These are phyloP conservation scores for Takifugu ocellatus DNA, from an alignment of 2,797 vertebrate genomes.

Conservation along the genomic window DNA sequence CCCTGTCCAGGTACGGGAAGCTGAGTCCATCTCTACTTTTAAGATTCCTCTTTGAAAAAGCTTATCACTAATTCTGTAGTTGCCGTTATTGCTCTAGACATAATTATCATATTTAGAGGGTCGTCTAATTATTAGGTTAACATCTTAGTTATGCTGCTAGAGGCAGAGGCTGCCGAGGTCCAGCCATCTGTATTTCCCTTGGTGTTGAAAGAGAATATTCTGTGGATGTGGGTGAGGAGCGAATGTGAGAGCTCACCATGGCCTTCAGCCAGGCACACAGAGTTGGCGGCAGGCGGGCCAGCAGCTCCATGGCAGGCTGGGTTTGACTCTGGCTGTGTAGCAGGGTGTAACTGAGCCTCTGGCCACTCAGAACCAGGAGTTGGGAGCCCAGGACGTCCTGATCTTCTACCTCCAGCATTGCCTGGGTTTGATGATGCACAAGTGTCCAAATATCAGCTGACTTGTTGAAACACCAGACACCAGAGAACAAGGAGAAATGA, in stretches of 20 bases:
- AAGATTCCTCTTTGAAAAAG: too few species aligned
- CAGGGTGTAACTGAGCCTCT: constrained; percentile 86
- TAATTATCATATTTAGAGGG: too few species aligned
- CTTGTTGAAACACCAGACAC: background rate
- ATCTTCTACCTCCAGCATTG: constrained; percentile 88
- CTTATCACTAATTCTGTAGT: too few species aligned
- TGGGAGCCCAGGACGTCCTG: constrained; percentile 95
- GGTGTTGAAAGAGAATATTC: too few species aligned
- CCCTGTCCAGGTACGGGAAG: too few species aligned
- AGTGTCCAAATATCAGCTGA: background rate
- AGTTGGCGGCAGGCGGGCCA: constrained; percentile 87
- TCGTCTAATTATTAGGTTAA: too few species aligned
- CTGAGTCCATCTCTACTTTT: too few species aligned
- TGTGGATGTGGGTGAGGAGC: too few species aligned
- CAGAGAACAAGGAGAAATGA: constrained; percentile 36
- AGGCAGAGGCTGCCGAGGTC: too few species aligned
- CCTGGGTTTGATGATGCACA: constrained; percentile 64
- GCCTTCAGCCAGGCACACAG: constrained; percentile 99
- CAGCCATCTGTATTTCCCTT: too few species aligned
- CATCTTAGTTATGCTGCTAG: too few species aligned
- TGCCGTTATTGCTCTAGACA: too few species aligned
- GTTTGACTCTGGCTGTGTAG: constrained; percentile 84
- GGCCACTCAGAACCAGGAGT: constrained; percentile 88
- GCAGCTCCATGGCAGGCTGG: constrained; percentile 87
- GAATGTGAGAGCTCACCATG: constrained; percentile 78